A percentile compares a stretch with the other conserved stretches of the same genome.
Evolutionary conservation across 1,140 invertebrate genomes (phyloP).

Genomic region (Carcinoscorpius rotundicauda): DNA sequence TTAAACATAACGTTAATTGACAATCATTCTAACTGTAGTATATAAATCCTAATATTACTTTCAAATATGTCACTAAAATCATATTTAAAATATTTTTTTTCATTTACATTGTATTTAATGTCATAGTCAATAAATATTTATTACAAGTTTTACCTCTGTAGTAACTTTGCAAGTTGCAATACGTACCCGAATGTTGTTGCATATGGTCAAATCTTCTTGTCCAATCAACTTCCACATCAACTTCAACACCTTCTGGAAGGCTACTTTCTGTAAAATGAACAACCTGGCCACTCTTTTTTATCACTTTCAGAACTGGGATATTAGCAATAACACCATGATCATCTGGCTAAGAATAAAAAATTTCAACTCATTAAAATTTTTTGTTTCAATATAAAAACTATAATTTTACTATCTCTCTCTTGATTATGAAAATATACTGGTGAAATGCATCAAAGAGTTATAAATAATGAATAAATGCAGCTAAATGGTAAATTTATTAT

Average conservation of each 20-base stretch:
- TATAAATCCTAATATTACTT: too few species aligned
- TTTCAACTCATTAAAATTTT: too few species aligned
- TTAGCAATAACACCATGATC: conserved; percentile 56
- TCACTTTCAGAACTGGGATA: conserved; percentile 49
- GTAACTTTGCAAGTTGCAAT: background rate
- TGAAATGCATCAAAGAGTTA: too few species aligned
- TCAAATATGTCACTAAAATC: too few species aligned
- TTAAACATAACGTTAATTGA: too few species aligned
- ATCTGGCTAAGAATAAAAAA: conserved; percentile 45
- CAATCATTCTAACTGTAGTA: too few species aligned
- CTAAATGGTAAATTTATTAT: too few species aligned
- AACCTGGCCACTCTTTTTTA: conserved; percentile 49
- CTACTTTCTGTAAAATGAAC: conserved; percentile 51
- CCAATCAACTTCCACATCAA: conserved; percentile 57
- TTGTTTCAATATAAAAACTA: too few species aligned
- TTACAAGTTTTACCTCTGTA: conserved; percentile 8
- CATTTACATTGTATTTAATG: conserved; percentile 14
- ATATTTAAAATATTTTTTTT: too few species aligned
- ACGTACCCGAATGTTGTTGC: conserved; percentile 69
- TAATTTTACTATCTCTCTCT: too few species aligned
- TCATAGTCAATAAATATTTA: conserved; percentile 10
- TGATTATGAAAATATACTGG: too few species aligned
- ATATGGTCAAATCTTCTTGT: conserved; percentile 68
- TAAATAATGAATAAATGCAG: too few species aligned
- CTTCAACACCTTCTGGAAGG: conserved; percentile 45